Evolutionary conservation across 1,140 invertebrate species (phyloP).

Genomic region (Alviniconcha marisindica): DNA sequence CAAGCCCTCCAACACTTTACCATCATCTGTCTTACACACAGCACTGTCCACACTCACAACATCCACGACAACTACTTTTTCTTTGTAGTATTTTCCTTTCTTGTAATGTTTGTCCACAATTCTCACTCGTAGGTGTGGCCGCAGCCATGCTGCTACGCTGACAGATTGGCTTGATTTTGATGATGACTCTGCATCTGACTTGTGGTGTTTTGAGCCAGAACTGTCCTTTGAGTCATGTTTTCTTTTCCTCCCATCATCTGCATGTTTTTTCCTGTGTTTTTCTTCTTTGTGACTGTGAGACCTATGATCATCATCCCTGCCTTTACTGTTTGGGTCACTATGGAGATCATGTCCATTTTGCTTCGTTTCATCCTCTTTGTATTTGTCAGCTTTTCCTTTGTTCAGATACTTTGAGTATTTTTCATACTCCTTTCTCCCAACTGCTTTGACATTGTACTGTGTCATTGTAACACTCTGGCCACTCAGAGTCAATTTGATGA

Average conservation of each 20-base stretch:
- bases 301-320: background rate
- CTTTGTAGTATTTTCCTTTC: constrained; percentile 75
- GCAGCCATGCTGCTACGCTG: constrained; percentile 63
- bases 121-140: constrained; percentile 73
- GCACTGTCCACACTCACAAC: constrained; percentile 68
- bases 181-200: constrained; percentile 30
- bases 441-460: constrained; percentile 86
- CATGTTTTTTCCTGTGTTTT: constrained; percentile 40
- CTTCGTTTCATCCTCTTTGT: constrained; percentile 63
- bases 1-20: constrained; percentile 72
- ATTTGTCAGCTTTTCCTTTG: constrained; percentile 69
- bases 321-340: constrained; percentile 22
- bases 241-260: constrained; percentile 37
- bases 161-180: background rate
- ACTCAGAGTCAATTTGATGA: constrained; percentile 86
- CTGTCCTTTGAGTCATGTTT: constrained; percentile 30
- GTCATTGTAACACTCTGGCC: constrained; percentile 84
- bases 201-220: constrained; percentile 12
- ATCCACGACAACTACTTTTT: constrained; percentile 75
- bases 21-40: constrained; percentile 75
- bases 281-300: constrained; percentile 37
- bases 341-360: constrained; percentile 34
- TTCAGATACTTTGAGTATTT: constrained; percentile 84
- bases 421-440: constrained; percentile 86
- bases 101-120: constrained; percentile 74